phyloP scores from a whole-genome alignment of 2,113 vertebrate species.

The Pteruthius melanotis region DNA sequence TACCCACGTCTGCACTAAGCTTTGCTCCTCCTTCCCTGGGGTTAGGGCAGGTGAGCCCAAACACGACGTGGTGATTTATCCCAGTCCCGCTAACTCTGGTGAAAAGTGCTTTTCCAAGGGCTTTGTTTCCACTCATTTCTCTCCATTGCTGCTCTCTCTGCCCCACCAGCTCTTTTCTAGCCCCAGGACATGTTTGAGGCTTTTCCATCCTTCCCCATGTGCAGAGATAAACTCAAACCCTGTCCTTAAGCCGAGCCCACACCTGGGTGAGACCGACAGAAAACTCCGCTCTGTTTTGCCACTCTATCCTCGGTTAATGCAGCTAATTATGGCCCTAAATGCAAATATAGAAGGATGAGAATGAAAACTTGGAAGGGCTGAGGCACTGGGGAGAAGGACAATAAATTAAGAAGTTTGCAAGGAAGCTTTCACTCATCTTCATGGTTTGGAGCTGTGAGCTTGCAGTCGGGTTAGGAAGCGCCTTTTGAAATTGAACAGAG shows the following conservation, averaged over 20 bases:
- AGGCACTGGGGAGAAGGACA: neutral
- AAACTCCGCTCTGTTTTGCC: neutral
- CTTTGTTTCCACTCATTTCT: neutral
- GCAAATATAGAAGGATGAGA: neutral
- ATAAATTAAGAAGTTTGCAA: neutral
- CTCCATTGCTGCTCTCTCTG: neutral
- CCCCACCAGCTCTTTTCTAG: neutral
- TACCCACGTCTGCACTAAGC: neutral
- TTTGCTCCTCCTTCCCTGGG: neutral
- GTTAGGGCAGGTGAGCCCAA: neutral
- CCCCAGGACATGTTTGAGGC: neutral
- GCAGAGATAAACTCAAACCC: neutral
- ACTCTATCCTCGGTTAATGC: fast-evolving
- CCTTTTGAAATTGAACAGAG: neutral
- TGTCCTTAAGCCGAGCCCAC: neutral
- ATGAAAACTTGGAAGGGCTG: neutral
- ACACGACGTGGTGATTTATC: neutral
- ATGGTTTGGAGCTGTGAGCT: neutral
- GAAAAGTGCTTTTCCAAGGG: neutral
- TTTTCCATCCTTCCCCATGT: neutral
- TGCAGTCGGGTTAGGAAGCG: neutral
- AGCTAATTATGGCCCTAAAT: neutral
- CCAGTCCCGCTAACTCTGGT: neutral
- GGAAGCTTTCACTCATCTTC: neutral
- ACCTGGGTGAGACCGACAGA: neutral